Base-by-base conservation (phyloP, 2,888 invertebrate genomes). In the Cotesia congregata region DNA sequence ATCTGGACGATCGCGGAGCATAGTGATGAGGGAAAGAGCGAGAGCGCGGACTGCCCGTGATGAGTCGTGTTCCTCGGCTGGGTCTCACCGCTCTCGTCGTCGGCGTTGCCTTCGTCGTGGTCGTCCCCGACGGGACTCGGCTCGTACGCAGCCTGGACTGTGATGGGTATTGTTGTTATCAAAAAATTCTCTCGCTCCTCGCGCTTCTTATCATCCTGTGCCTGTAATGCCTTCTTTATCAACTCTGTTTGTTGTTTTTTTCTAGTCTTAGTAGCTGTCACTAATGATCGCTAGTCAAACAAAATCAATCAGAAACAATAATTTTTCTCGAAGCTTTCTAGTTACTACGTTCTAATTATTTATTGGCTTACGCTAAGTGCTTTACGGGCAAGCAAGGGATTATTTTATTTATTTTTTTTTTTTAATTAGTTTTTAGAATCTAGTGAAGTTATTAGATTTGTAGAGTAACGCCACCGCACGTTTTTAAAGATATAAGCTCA, bases 171-270 rank as follows among this genome's bases (percentile, higher is more conserved):
- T 0, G 98, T 97, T 2, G 98, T 98, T 80, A 99, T 95, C 64
- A 97, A 93, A 88, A 98, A 99, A 84, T 97, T 97, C 89, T 98
- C 98, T 12, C 99, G 91, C 86, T 98, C 98, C n/a, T 95, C 95
- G 6, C 97, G 92, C 87, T 97, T 96, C 86, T 98, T 97, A 86
- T 98, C 98, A 86, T 98, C 98, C 83, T 98, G 97, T 62, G 97
- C 97, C 87, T 98, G 95, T 17, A 99, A 90, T 0, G 99, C 99
- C 90, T 95, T 94, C 85, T 98, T 96, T 76, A 99, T 97, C 78
- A 99, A 94, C 90, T 99, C 99, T 20, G 99, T 98, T 90, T 99
- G 98, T 89, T 99, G 99, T 89, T 99, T 99, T 88, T 99, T 97
- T 20, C 99, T 93, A 0, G 99, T 99, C 89, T 99, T 98, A 0